Evolutionary conservation across 1,140 invertebrate species (phyloP).

Genomic region (Drosophila mauritiana): DNA sequence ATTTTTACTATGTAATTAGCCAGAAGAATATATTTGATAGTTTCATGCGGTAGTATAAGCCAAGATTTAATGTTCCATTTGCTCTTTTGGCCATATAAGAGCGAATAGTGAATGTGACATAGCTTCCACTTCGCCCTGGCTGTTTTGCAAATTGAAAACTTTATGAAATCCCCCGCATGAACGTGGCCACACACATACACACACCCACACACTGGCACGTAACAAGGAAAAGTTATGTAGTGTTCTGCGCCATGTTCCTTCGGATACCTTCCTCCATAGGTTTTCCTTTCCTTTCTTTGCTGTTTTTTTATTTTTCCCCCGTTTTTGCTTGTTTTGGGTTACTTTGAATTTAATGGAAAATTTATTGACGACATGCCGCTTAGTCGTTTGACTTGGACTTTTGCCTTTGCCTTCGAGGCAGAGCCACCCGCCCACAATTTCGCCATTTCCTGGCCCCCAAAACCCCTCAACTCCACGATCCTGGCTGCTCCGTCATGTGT

Average conservation of each 20-base stretch:
- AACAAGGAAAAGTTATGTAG: slow-evolving; percentile 74
- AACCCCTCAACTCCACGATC: background rate
- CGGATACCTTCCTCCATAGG: slow-evolving; percentile 68
- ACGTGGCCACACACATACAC: slow-evolving; percentile 5
- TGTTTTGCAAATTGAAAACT: background rate
- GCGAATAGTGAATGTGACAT: background rate
- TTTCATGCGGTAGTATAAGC: too few relatives aligned
- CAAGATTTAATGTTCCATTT: too few relatives aligned
- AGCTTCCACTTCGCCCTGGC: background rate
- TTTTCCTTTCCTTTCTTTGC: slow-evolving; percentile 44
- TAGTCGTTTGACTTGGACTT: slow-evolving; percentile 82
- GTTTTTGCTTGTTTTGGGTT: slow-evolving; percentile 69
- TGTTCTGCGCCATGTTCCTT: slow-evolving; percentile 63
- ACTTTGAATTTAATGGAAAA: slow-evolving; percentile 82
- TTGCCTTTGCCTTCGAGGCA: slow-evolving; percentile 55
- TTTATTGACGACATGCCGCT: slow-evolving; percentile 82
- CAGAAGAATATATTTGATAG: background rate
- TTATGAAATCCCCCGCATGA: slow-evolving; percentile 7
- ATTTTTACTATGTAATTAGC: background rate
- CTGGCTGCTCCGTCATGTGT: slow-evolving; percentile 66
- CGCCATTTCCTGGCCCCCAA: slow-evolving; percentile 28
- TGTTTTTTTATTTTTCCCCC: slow-evolving; percentile 26
- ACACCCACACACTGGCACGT: slow-evolving; percentile 13
- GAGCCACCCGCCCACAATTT: slow-evolving; percentile 16
- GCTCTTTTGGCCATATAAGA: too few relatives aligned